phyloP scores from a whole-genome alignment of 2,113 vertebrate species.

The Paracanthobrama guichenoti region DNA sequence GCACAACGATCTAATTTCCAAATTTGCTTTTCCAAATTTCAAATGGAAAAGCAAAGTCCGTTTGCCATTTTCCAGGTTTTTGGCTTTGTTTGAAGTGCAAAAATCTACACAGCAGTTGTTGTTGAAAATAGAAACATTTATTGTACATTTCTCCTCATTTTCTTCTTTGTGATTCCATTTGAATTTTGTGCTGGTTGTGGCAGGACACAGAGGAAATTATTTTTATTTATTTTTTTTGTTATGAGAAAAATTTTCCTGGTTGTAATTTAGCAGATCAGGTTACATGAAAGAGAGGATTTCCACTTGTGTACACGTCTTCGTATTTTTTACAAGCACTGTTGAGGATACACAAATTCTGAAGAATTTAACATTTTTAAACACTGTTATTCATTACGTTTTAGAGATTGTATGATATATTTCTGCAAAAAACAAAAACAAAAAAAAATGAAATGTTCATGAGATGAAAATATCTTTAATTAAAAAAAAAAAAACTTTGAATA shows the following conservation, averaged over 20 bases:
- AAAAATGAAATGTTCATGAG: background rate
- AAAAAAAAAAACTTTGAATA: background rate
- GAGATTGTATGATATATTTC: background rate
- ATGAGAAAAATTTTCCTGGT: background rate
- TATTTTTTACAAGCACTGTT: background rate
- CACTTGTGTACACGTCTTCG: background rate
- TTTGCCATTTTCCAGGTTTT: too few relatives aligned
- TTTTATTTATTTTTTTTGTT: too few relatives aligned
- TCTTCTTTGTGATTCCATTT: too few relatives aligned
- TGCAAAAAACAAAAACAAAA: background rate
- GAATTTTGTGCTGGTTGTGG: too few relatives aligned
- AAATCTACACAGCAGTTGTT: too few relatives aligned
- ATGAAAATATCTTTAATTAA: background rate
- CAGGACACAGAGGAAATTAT: too few relatives aligned
- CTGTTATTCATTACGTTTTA: background rate
- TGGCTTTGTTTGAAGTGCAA: too few relatives aligned
- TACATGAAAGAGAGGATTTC: background rate
- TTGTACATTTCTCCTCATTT: too few relatives aligned
- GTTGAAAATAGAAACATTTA: too few relatives aligned
- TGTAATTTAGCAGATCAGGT: background rate
- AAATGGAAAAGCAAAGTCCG: too few relatives aligned
- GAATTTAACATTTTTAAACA: background rate
- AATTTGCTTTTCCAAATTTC: too few relatives aligned
- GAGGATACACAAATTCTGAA: background rate
- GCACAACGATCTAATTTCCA: too few relatives aligned